phyloP scores from a whole-genome alignment of 2,113 vertebrate genomes.

The Callipepla squamata region DNA sequence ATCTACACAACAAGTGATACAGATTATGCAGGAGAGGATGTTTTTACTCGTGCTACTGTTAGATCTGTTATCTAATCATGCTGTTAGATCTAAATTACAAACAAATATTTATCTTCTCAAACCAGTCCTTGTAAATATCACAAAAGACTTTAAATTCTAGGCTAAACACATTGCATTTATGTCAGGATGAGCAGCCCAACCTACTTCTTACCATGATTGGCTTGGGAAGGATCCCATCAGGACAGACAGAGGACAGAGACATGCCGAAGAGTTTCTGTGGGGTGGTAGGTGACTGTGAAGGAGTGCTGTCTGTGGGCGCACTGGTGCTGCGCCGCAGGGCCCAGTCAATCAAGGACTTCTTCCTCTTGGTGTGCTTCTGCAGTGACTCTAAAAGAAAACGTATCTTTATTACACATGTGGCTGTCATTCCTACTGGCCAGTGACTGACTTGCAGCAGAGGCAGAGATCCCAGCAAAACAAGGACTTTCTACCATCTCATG shows the following conservation, averaged over 20 bases:
- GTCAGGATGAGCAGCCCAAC: not conserved
- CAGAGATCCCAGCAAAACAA: not conserved
- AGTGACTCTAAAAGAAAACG: conserved; percentile 56
- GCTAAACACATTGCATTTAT: not conserved
- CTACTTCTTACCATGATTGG: conserved; percentile 77
- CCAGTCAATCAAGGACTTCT: conserved; percentile 83
- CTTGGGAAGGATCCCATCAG: conserved; percentile 78
- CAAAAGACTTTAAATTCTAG: not conserved
- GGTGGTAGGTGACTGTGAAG: conserved; percentile 56
- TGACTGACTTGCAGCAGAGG: not conserved
- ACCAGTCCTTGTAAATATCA: not conserved
- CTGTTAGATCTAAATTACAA: not conserved
- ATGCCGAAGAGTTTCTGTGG: conserved; percentile 79
- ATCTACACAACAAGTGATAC: not conserved
- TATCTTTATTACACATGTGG: not conserved
- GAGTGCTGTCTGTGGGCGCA: conserved; percentile 47
- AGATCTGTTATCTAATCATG: too few relatives aligned
- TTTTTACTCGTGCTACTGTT: not conserved
- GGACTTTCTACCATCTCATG: not conserved
- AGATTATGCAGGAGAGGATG: not conserved
- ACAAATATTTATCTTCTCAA: not conserved
- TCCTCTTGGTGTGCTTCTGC: conserved; percentile 78
- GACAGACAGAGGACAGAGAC: conserved; percentile 78
- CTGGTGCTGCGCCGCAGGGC: conserved; percentile 76
- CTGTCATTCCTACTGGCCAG: not conserved